These are phyloP conservation scores for Paedocypris sp. DNA, from an alignment of 2,113 vertebrate species.

Conservation along the genomic window DNA sequence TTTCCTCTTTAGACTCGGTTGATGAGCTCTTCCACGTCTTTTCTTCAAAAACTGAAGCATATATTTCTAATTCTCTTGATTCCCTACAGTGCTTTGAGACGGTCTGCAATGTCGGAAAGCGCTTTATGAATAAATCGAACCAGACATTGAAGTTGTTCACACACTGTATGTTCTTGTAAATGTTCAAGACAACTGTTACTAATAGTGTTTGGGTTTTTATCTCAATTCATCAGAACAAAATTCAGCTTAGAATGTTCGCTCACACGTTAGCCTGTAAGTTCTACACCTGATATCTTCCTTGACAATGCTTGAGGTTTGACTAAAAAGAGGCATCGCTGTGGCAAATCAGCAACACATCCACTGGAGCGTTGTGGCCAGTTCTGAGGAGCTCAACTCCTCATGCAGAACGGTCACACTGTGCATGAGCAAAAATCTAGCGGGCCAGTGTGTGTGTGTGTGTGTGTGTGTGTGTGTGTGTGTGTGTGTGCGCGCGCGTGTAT, in stretches of 20 bases:
- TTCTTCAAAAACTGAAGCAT: no score
- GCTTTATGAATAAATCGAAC: no score
- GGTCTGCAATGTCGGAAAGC: no score
- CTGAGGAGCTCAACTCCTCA: constrained; percentile 7
- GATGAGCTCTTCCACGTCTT: no score
- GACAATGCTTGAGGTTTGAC: neutral
- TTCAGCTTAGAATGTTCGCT: no score
- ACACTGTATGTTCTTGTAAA: no score
- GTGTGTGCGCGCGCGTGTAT: constrained; percentile 29
- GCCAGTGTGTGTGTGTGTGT: neutral
- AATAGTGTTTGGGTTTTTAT: no score
- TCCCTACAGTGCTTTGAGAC: no score
- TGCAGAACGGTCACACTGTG: constrained; percentile 13
- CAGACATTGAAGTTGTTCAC: neutral
- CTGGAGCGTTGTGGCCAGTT: neutral
- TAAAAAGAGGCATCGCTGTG: constrained; percentile 1
- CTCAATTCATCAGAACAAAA: no score
- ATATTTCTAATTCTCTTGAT: no score
- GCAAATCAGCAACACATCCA: neutral
- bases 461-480: constrained; percentile 25
- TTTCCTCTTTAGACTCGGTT: no score
- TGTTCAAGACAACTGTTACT: no score
- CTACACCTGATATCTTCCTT: constrained; percentile 2
- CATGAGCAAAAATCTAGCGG: constrained; percentile 34
- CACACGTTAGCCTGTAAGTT: neutral